These are phyloP conservation scores for Dendrocincla tyrannina DNA, from an alignment of 2,797 vertebrate genomes.

Conservation along the genomic window DNA sequence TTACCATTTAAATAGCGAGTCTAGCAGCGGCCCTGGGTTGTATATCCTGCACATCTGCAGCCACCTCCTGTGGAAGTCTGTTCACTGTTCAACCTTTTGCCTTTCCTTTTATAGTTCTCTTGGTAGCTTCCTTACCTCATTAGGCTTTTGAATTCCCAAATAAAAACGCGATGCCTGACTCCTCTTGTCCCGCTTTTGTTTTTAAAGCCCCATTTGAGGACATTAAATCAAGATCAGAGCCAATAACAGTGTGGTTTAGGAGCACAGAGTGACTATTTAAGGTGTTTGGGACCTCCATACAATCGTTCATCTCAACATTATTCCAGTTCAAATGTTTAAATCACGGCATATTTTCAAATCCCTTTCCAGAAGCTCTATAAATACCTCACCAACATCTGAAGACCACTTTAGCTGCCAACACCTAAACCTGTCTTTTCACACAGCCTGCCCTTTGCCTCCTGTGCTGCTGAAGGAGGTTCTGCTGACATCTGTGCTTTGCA, in stretches of 20 bases:
- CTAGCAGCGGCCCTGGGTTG: background rate
- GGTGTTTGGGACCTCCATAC: constrained; percentile 40
- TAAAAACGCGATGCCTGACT: constrained; percentile 41
- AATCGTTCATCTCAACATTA: constrained; percentile 61
- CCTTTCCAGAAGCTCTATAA: constrained; percentile 35
- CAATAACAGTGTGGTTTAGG: background rate
- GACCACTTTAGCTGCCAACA: background rate
- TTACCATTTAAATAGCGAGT: constrained; percentile 21
- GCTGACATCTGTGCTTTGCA: background rate
- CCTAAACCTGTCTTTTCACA: background rate
- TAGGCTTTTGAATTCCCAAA: constrained; percentile 46
- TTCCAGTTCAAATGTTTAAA: constrained; percentile 55
- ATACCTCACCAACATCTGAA: constrained; percentile 24
- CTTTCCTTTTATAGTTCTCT: constrained; percentile 57
- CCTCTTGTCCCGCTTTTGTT: background rate
- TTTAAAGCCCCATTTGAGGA: constrained; percentile 39
- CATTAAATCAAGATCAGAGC: constrained; percentile 47
- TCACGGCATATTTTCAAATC: constrained; percentile 40
- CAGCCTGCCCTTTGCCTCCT: background rate
- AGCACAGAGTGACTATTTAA: constrained; percentile 50
- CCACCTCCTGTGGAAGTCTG: background rate
- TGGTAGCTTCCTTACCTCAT: constrained; percentile 38
- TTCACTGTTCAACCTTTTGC: constrained; percentile 30
- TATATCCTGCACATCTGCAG: constrained; percentile 16
- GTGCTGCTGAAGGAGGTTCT: background rate